Conservation (phyloP, 2,113 vertebrate genomes). For the Oreocharis arfaki region DNA sequence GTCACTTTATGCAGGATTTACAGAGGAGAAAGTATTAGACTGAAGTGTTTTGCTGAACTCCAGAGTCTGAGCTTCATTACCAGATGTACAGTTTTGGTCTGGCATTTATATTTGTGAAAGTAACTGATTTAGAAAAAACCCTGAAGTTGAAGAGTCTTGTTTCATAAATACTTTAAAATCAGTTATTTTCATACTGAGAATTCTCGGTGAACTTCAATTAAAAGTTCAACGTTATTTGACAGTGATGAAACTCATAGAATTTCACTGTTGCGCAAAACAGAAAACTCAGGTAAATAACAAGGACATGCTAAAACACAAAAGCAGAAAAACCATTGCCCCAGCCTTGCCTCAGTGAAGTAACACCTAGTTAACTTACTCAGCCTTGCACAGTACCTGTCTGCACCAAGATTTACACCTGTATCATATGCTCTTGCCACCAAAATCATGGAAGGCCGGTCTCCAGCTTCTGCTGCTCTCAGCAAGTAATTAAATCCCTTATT, state of each 20-base stretch:
- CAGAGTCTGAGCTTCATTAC: neutral
- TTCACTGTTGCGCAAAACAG: neutral
- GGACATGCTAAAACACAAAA: neutral
- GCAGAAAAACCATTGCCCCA: neutral
- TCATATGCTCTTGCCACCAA: constrained; percentile 90
- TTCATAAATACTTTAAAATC: neutral
- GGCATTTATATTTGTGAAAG: neutral
- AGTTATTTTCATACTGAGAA: neutral
- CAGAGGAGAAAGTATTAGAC: neutral
- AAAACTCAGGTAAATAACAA: neutral
- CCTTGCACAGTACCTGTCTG: constrained; percentile 78
- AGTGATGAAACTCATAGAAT: neutral
- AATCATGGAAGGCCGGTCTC: constrained; percentile 92
- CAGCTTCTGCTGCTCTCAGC: constrained; percentile 88
- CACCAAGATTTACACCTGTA: constrained; percentile 79
- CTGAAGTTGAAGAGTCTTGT: neutral
- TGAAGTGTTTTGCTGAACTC: neutral
- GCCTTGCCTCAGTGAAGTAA: neutral
- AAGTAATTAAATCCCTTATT: constrained; percentile 88
- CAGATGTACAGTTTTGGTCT: neutral
- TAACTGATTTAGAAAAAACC: neutral
- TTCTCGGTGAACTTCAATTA: neutral
- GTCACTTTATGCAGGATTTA: neutral
- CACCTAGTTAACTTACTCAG: neutral
- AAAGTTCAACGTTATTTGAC: neutral